phyloP scores from a whole-genome alignment of 1,140 invertebrate species.

The Dendrolimus kikuchii region DNA sequence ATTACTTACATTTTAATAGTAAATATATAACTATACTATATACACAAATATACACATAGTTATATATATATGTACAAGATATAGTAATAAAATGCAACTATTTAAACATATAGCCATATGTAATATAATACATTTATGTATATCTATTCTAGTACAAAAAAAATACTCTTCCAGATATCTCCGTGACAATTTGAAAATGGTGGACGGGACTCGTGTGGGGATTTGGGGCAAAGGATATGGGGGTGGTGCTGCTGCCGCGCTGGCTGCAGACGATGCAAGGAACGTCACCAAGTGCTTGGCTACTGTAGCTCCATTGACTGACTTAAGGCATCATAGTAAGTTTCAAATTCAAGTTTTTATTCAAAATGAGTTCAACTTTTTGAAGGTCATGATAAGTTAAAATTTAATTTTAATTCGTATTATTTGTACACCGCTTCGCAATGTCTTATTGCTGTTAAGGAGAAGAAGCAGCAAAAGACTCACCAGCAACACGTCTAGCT shows the following conservation, averaged over 20 bases:
- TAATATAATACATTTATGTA: no score
- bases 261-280: constrained; percentile 80
- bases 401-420: background rate
- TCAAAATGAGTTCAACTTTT: background rate
- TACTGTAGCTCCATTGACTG: constrained; percentile 86
- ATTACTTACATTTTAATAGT: no score
- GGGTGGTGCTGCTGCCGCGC: constrained; percentile 80
- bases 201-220: constrained; percentile 81
- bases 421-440: no score
- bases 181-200: constrained; percentile 80
- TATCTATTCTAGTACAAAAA: background rate
- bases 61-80: no score
- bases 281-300: constrained; percentile 85
- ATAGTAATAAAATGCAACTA: no score
- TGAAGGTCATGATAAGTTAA: background rate
- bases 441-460: no score
- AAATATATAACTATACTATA: no score
- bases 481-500: no score
- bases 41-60: no score
- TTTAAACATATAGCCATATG: no score
- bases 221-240: constrained; percentile 83
- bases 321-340: constrained; percentile 86
- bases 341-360: background rate
- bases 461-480: no score
- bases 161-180: constrained; percentile 74